phyloP scores from a whole-genome alignment of 2,888 invertebrate species.

The Abrostola tripartita region DNA sequence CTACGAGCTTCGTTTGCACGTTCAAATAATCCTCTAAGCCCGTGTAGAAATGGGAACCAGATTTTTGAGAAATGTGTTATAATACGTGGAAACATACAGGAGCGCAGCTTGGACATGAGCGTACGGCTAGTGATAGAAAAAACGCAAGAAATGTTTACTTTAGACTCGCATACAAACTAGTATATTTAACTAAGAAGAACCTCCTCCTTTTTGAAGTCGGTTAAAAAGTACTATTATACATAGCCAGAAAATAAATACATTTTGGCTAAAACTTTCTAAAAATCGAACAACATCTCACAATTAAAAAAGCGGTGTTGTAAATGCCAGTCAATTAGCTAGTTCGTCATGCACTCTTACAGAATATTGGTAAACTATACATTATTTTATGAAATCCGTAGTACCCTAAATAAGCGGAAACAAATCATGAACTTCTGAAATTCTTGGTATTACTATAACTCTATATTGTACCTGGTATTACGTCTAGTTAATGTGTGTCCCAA shows the following conservation, averaged over 20 bases:
- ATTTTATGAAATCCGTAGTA: too few species aligned
- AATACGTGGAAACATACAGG: conserved; percentile 21
- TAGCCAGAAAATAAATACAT: too few species aligned
- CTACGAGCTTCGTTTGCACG: conserved; percentile 11
- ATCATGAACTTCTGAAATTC: not conserved
- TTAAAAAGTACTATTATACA: too few species aligned
- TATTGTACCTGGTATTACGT: not conserved
- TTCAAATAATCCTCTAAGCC: conserved; percentile 38
- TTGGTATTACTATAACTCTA: not conserved
- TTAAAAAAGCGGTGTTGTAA: too few species aligned
- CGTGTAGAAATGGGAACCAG: conserved; percentile 31
- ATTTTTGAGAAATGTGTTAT: conserved; percentile 30
- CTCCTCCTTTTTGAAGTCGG: too few species aligned
- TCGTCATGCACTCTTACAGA: too few species aligned
- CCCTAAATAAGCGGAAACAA: not conserved
- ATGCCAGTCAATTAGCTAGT: too few species aligned
- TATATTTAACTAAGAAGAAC: too few species aligned
- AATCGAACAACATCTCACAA: too few species aligned
- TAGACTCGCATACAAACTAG: too few species aligned
- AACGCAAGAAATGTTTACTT: not conserved
- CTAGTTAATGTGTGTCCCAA: conserved; percentile 3
- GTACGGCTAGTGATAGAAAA: not conserved
- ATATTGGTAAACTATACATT: too few species aligned
- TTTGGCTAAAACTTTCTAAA: too few species aligned
- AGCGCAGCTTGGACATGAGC: not conserved